These are phyloP conservation scores for Agrilus planipennis DNA, from an alignment of 1,140 invertebrate species.

Conservation along the genomic window DNA sequence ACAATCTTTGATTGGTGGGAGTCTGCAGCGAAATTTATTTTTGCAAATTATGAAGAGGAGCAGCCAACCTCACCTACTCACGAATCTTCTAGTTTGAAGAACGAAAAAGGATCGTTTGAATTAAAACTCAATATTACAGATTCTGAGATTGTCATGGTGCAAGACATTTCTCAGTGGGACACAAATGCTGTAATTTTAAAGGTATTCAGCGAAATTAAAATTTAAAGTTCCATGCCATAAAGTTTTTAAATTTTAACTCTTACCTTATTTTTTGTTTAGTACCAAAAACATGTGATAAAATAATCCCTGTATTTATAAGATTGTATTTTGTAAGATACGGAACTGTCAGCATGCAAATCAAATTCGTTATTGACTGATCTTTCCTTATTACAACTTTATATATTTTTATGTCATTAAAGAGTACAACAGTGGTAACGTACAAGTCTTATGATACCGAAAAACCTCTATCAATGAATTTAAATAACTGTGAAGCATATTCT, in stretches of 20 bases:
- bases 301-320: too few species aligned
- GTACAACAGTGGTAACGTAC: slow-evolving; percentile 77
- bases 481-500: slow-evolving; percentile 87
- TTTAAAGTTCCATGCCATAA: too few species aligned
- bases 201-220: too few species aligned
- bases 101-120: slow-evolving; percentile 49
- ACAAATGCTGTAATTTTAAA: slow-evolving; percentile 91
- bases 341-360: too few species aligned
- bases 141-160: slow-evolving; percentile 88
- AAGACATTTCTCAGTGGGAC: slow-evolving; percentile 76
- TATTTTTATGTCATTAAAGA: slow-evolving; percentile 40
- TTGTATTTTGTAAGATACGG: too few species aligned
- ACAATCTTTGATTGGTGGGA: slow-evolving; percentile 91
- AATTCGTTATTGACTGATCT: not conserved
- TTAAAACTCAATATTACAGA: slow-evolving; percentile 90
- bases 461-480: slow-evolving; percentile 75
- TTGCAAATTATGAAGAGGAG: slow-evolving; percentile 29
- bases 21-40: slow-evolving; percentile 69
- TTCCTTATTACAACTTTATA: not conserved
- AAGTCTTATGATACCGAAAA: slow-evolving; percentile 57
- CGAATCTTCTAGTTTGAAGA: slow-evolving; percentile 9
- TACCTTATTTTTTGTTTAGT: too few species aligned
- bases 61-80: slow-evolving; percentile 19
- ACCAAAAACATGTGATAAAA: too few species aligned
- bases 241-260: too few species aligned